A percentile compares a stretch with the other conserved stretches of the same genome.
Conservation (phyloP, 2,888 invertebrate genomes). For the Clepsis dumicolana region DNA sequence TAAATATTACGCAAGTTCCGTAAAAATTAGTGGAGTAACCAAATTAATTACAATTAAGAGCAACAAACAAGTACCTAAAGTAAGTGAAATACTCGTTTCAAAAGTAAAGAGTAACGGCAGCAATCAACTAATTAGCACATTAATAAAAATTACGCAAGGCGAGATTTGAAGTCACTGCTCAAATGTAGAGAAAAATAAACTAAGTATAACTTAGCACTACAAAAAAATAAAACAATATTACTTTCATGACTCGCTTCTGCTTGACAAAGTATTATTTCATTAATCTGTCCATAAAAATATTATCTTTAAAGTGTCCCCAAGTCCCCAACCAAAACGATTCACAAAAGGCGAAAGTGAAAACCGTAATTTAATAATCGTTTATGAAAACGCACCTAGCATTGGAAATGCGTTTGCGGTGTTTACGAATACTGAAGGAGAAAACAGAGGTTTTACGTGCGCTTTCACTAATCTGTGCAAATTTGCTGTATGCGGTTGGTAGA, state of each 20-base stretch:
- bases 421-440: constrained; percentile 46
- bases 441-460: constrained; percentile 43
- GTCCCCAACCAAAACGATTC: constrained; percentile 42
- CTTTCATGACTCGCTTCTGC: neutral
- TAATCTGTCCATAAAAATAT: constrained; percentile 5
- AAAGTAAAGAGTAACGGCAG: neutral
- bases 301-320: neutral
- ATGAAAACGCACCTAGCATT: constrained; percentile 53
- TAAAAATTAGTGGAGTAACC: neutral
- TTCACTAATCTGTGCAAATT: constrained; percentile 42
- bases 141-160: neutral
- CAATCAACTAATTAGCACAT: neutral
- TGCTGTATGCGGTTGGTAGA: constrained; percentile 38
- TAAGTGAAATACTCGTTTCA: neutral
- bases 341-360: constrained; percentile 61
- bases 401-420: constrained; percentile 56
- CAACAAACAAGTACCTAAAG: neutral
- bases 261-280: neutral
- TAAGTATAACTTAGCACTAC: neutral
- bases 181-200: neutral
- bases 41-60: constrained; percentile 1
- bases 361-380: constrained; percentile 49
- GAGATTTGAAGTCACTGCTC: neutral
- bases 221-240: constrained; percentile 5
- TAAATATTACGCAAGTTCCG: neutral